These are phyloP conservation scores for Motacilla tschutschensis DNA, from an alignment of 2,113 vertebrate species.

Conservation along the genomic window DNA sequence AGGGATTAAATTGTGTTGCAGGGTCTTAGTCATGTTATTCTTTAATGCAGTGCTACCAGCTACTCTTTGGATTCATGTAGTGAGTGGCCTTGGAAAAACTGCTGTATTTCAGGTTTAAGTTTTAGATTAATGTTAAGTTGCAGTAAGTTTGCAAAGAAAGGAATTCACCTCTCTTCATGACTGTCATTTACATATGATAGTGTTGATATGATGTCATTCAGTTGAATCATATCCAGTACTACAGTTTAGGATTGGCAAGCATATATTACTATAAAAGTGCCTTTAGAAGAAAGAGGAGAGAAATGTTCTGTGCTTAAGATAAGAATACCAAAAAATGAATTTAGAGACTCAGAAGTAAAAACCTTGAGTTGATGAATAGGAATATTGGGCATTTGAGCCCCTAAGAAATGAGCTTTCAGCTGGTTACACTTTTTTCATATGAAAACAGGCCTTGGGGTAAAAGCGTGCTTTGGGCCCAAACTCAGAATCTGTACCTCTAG, in stretches of 20 bases:
- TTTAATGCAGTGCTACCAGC: background rate
- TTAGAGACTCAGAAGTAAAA: background rate
- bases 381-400: background rate
- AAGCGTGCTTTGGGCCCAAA: background rate
- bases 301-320: background rate
- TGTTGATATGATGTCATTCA: background rate
- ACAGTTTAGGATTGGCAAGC: background rate
- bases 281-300: background rate
- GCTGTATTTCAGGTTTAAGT: background rate
- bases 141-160: background rate
- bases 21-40: background rate
- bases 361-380: background rate
- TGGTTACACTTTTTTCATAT: background rate
- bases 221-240: background rate
- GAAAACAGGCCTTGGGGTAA: background rate
- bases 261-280: background rate
- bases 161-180: background rate
- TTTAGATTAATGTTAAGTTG: background rate
- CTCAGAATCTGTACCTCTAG: background rate
- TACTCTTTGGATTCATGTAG: background rate
- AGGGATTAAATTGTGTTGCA: background rate
- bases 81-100: background rate
- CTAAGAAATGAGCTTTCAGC: background rate
- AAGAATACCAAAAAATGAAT: background rate
- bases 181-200: background rate